These are phyloP conservation scores for Pseudomugil tenellus DNA, from an alignment of 2,797 vertebrate genomes.

Conservation along the genomic window DNA sequence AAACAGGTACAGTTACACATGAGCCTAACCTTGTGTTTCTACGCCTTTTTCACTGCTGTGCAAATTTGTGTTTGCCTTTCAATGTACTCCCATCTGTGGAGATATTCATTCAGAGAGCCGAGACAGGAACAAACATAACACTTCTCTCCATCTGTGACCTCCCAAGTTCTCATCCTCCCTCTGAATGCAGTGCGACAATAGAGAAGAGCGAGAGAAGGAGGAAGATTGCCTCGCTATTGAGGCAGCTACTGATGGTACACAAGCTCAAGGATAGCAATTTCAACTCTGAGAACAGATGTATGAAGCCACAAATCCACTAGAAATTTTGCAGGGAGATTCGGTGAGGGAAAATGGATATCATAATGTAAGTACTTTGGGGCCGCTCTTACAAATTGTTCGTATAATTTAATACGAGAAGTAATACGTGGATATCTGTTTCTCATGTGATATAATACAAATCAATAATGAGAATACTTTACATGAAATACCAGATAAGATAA, in stretches of 20 bases:
- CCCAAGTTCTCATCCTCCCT: slow-evolving; percentile 66
- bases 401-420: no score
- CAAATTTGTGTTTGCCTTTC: slow-evolving; percentile 70
- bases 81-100: slow-evolving; percentile 74
- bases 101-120: slow-evolving; percentile 66
- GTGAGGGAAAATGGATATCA: neutral
- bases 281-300: slow-evolving; percentile 53
- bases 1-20: slow-evolving; percentile 57
- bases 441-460: no score
- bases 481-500: neutral
- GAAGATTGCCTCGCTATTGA: slow-evolving; percentile 72
- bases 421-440: no score
- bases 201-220: slow-evolving; percentile 63
- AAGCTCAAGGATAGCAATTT: slow-evolving; percentile 74
- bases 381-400: no score
- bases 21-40: slow-evolving; percentile 66
- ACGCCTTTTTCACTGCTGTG: slow-evolving; percentile 64
- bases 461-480: neutral
- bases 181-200: slow-evolving; percentile 70
- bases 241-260: slow-evolving; percentile 59
- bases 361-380: neutral
- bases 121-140: slow-evolving; percentile 74
- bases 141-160: slow-evolving; percentile 80
- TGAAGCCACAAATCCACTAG: slow-evolving; percentile 36
- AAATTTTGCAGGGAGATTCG: slow-evolving; percentile 10